phyloP scores from a whole-genome alignment of 2,888 invertebrate genomes.

The Apotomis turbidana region DNA sequence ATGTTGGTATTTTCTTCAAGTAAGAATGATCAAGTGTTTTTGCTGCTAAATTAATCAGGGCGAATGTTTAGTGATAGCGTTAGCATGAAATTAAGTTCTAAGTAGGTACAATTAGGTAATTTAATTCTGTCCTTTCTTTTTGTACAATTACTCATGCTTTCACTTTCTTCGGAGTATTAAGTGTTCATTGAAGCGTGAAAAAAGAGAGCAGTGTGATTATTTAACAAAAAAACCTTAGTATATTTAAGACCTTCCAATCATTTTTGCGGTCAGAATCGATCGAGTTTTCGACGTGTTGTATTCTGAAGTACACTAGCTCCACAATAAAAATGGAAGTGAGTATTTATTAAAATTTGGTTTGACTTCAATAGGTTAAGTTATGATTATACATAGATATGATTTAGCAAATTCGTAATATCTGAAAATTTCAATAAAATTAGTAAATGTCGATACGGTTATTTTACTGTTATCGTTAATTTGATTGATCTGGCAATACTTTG shows the following conservation, averaged over 20 bases:
- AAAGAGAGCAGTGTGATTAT: conserved; percentile 58
- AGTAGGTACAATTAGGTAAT: not conserved
- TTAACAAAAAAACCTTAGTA: conserved; percentile 55
- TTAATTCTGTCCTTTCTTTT: conserved; percentile 31
- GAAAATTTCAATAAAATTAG: no score
- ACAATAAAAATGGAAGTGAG: conserved; percentile 57
- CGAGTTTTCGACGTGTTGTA: conserved; percentile 44
- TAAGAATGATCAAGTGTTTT: not conserved
- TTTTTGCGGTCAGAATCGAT: conserved; percentile 54
- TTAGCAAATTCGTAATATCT: no score
- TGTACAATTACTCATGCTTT: conserved; percentile 56
- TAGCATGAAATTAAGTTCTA: not conserved
- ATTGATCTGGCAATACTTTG: conserved; percentile 15
- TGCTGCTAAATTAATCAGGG: not conserved
- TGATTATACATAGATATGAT: not conserved
- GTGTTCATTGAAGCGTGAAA: conserved; percentile 69
- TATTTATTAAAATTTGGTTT: conserved; percentile 31
- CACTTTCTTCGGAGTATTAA: conserved; percentile 61
- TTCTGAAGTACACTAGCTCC: conserved; percentile 32
- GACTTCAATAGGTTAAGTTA: not conserved
- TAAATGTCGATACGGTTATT: no score
- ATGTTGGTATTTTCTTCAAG: not conserved
- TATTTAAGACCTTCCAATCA: conserved; percentile 60
- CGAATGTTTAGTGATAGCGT: not conserved
- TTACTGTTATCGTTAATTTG: conserved; percentile 10